phyloP scores from a whole-genome alignment of 2,113 vertebrate species.

The Eulacestoma nigropectus region DNA sequence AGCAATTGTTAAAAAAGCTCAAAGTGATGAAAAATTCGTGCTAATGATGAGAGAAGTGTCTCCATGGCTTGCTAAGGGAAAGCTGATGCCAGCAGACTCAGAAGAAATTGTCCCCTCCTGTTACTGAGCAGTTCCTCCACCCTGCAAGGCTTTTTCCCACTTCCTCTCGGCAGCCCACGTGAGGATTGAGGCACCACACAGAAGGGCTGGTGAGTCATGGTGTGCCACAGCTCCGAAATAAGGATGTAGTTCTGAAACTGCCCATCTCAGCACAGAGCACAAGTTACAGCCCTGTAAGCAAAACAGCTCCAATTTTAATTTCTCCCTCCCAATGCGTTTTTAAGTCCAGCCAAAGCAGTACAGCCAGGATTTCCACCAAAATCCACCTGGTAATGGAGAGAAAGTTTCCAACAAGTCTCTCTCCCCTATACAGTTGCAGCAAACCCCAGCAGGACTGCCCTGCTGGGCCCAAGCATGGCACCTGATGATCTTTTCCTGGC shows the following conservation, averaged over 20 bases:
- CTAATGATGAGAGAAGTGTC: background rate
- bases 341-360: background rate
- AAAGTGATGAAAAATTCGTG: background rate
- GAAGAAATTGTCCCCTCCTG: background rate
- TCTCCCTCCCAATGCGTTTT: background rate
- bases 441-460: background rate
- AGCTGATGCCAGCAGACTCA: background rate
- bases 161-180: background rate
- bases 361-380: background rate
- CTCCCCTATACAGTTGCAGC: background rate
- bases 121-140: background rate
- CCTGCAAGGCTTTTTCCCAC: background rate
- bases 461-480: background rate
- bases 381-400: background rate
- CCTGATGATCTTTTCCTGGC: background rate
- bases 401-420: background rate
- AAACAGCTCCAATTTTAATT: background rate
- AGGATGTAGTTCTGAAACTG: slow-evolving; percentile 16
- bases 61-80: background rate
- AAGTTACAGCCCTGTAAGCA: background rate
- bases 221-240: background rate
- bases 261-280: background rate
- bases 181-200: background rate
- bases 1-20: background rate
- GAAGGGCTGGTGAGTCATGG: slow-evolving; percentile 27